Evolutionary conservation across 2,888 invertebrate genomes (phyloP).

Genomic region (Cheilosia scutellata): DNA sequence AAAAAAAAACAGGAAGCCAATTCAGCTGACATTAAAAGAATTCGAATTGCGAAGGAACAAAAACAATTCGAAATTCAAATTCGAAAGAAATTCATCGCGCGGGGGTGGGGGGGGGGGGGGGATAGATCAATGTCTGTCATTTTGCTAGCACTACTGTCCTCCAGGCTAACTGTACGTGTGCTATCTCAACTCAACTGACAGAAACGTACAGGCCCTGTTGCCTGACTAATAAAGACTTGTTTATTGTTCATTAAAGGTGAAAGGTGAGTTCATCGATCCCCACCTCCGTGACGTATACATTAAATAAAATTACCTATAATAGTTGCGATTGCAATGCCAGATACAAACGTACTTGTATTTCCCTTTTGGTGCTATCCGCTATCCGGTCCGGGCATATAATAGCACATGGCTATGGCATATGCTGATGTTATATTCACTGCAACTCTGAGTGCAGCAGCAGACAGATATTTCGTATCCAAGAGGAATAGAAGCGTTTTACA

Average conservation of each 20-base stretch:
- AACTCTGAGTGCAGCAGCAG: conserved; percentile 9
- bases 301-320: conserved; percentile 55
- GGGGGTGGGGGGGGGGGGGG: no score
- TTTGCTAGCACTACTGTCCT: conserved; percentile 3
- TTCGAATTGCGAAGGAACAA: no score
- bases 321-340: conserved; percentile 52
- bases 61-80: no score
- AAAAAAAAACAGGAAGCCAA: no score
- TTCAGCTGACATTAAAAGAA: no score
- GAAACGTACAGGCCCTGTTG: conserved; percentile 23
- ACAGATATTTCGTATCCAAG: conserved; percentile 1
- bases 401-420: neutral
- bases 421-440: conserved; percentile 15
- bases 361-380: conserved; percentile 16
- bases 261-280: conserved; percentile 68
- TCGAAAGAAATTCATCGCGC: no score
- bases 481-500: conserved; percentile 20
- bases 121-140: neutral
- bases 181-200: neutral
- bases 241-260: conserved; percentile 66
- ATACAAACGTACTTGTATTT: conserved; percentile 22
- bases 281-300: conserved; percentile 47
- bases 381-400: neutral
- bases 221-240: conserved; percentile 57
- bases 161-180: neutral